Evolutionary conservation across 2,888 invertebrate genomes (phyloP), one percentile per base, ranked within the genome.

Genomic region (Melangyna quadrimaculata): DNA sequence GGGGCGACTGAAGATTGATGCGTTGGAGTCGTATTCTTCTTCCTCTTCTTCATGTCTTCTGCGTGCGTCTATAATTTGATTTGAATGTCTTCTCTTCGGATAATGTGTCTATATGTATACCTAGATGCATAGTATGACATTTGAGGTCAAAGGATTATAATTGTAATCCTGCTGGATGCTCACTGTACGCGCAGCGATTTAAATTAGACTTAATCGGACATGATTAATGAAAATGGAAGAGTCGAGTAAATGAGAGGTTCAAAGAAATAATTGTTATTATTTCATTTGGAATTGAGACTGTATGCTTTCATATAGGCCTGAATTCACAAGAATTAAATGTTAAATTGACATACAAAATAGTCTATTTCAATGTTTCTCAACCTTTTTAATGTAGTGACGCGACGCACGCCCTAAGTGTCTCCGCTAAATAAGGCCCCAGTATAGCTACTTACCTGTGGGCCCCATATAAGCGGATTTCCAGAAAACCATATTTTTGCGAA

Each of bases 1-100:
- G 51, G 55, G 75, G 53, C 32, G 43, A 55, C 40, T 78, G 70
- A 63, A 75, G 80, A 86, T 86, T 86, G 80, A 86, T 86, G 80
- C 79, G 80, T 77, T 67, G 77, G 72, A 82, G 71, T 67, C n/a
- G 48, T 63, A 63, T 67, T 71, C 37, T 48, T 24, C 9, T n/a
- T 1, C 14, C 59, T 71, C 37, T 48, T 24, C 9, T n/a, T 1
- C 14, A 19, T 45, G 29, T 29, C 5, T 40, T 22, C 53, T 55
- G 53, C 53, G 55, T 53, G 22, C 29, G 53, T 74, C 14, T 57
- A 32, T 63, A 48, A 74, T 74, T 61, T 55, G 53, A 74, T 80
- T 69, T 80, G 43, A 67, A 75, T 75, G 79, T 69, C 71, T 73
- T 67, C 75, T 69, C 67, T 29, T 70, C 10, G 27, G 55, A 67